Evolutionary conservation across 2,888 invertebrate species (phyloP), one percentile per base, ranked within the genome.

Genomic region (Standfussiana lucernea): DNA sequence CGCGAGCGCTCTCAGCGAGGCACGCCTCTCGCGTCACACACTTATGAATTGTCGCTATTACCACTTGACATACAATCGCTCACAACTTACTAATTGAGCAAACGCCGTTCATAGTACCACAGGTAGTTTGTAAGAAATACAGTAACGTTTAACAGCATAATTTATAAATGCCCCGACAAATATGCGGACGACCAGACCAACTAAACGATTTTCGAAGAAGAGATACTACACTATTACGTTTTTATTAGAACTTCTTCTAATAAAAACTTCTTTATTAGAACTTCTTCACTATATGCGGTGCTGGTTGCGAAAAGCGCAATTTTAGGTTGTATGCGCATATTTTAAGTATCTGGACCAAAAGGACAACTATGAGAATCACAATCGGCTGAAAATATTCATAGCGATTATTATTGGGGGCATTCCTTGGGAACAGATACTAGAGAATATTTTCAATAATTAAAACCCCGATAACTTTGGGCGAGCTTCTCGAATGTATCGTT

Each of bases 11-110:
- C 59, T 32, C 53, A 28, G 32, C 45, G 61, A 72, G 80, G 59
- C 76, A 72, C 68, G 32, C 62, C 61, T 64, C 6, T 53, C 35
- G 10, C 15, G 24, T 56, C 80, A 64, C 65, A 72, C 40, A 65
- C 28, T 47, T 45, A 72, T 72, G 62, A 76, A 42, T 53, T 62
- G 35, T 69, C 77, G 37, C n/a, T 70, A 35, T 50, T 32, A 37
- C 4, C 32, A 70, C 45, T 35, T 53, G 56, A 45, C 62, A 42
- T 45, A 53, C 21, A 69, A 64, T 50, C 18, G 35, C 69, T 77
- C 62, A 53, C 50, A 45, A 70, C 37, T 64, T 42, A 53, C 50
- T 53, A 59, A 62, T 50, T 76, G 62, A 77, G 69, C 77, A 74
- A 61, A 24, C 59, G 45, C 24, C 37, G 62, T 35, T 40, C 59